These are phyloP conservation scores for Calephelis virginiensis DNA, from an alignment of 1,140 invertebrate genomes.

Conservation along the genomic window DNA sequence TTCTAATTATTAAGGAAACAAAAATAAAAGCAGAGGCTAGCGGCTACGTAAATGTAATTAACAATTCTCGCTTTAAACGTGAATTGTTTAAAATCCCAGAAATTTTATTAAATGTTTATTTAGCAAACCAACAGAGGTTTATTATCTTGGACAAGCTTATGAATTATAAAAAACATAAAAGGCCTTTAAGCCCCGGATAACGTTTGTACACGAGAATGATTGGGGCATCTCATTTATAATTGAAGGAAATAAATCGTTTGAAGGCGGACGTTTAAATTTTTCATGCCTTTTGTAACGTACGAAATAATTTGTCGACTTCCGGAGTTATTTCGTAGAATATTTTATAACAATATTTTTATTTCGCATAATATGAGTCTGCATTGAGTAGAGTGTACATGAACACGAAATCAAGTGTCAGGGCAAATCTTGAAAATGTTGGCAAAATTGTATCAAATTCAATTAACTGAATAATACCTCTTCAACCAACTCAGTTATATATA, in stretches of 20 bases:
- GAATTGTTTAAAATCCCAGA: constrained; percentile 10
- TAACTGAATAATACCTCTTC: no score
- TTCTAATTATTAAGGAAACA: constrained; percentile 9
- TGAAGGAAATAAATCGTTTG: constrained; percentile 17
- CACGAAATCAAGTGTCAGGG: not conserved
- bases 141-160: constrained; percentile 8
- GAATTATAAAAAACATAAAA: constrained; percentile 17
- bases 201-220: constrained; percentile 18
- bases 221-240: constrained; percentile 15
- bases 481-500: no score
- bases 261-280: constrained; percentile 1
- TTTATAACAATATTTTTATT: no score
- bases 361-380: not conserved
- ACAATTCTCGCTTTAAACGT: constrained; percentile 7
- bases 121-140: constrained; percentile 14
- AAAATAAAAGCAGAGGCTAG: not conserved
- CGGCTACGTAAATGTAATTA: not conserved
- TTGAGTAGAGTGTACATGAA: not conserved
- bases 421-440: no score
- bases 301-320: constrained; percentile 10
- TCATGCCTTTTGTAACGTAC: constrained; percentile 9
- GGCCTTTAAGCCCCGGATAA: constrained; percentile 7
- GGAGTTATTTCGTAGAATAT: not conserved
- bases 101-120: constrained; percentile 17
- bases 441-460: no score